These are phyloP conservation scores for Dicaeum eximium DNA, from an alignment of 2,113 vertebrate genomes.

Conservation along the genomic window DNA sequence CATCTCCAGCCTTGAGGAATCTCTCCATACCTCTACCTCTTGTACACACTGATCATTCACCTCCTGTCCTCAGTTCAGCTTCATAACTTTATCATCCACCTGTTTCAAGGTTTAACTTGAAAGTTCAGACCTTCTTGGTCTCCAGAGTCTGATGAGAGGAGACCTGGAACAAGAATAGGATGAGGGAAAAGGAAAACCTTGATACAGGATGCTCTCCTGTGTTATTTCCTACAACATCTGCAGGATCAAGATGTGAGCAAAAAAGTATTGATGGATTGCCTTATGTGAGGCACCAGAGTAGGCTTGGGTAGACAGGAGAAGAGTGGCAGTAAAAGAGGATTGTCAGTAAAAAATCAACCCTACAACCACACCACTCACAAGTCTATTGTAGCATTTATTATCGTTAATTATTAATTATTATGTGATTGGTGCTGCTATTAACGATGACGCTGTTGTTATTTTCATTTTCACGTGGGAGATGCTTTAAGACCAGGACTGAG, in stretches of 20 bases:
- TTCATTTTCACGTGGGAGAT: not conserved
- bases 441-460: not conserved
- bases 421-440: not conserved
- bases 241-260: not conserved
- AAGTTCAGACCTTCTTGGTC: not conserved
- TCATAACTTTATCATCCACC: not conserved
- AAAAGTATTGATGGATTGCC: not conserved
- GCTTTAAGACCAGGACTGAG: not conserved
- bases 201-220: not conserved
- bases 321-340: not conserved
- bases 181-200: not conserved
- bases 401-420: not conserved
- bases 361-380: not conserved
- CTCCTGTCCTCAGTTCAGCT: not conserved
- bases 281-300: not conserved
- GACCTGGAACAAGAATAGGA: not conserved
- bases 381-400: not conserved
- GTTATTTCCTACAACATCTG: not conserved
- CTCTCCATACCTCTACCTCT: not conserved
- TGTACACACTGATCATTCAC: not conserved
- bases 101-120: not conserved
- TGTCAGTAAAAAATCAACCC: not conserved
- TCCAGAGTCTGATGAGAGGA: not conserved
- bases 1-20: not conserved
- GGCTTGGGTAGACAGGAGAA: not conserved